Base-by-base conservation (phyloP, 1,140 invertebrate species). In the Amyelois transitella region DNA sequence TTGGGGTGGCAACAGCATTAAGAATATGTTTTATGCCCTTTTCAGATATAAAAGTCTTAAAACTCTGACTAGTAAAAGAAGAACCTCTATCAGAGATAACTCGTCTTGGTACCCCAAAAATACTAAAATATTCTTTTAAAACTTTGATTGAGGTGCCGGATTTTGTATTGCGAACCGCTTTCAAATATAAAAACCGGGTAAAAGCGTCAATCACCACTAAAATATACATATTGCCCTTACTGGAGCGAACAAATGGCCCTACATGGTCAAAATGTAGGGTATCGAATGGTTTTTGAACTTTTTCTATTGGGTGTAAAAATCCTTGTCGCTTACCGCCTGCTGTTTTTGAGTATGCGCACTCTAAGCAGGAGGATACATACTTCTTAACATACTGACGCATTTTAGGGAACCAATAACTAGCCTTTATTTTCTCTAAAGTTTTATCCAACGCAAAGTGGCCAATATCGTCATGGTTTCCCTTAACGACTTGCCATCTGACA, bases 381-480 rank as follows among this genome's bases (percentile, higher is more conserved):
- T 28, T 51, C 6, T 25, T 51, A 21, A 51, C 24, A 18, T 28
- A 28, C 12, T 50, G 20, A 18, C 5, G 51, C 56, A 62, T 59
- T 22, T 66, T 61, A 3, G 58, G 8, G 53, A 76, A 75, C 62
- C 64, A 76, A 60, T 65, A 80, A 54, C 55, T 54, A 28, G 21
- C 56, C 47, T 19, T 59, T 20, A 75, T 62, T 43, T 60, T 59
- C 7, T 65, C 55, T 7, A 68, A 44, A 1, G 71, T 68, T 49
- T 68, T 78, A 4, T 72, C 69, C 12, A 72, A 25, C 0, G 50
- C 64, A 55, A 66, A 20, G 52, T 77, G 72, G n/a, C 72, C 72
- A 5, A 70, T 63, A 7, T 71, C 68, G 20, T 69, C 75, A 28
- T 77, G 75, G 48, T 58, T 60, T 20, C 53, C 28, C 45, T 60